These are phyloP conservation scores for Dromococcyx pavoninus DNA, from an alignment of 2,797 vertebrate genomes.

Conservation along the genomic window DNA sequence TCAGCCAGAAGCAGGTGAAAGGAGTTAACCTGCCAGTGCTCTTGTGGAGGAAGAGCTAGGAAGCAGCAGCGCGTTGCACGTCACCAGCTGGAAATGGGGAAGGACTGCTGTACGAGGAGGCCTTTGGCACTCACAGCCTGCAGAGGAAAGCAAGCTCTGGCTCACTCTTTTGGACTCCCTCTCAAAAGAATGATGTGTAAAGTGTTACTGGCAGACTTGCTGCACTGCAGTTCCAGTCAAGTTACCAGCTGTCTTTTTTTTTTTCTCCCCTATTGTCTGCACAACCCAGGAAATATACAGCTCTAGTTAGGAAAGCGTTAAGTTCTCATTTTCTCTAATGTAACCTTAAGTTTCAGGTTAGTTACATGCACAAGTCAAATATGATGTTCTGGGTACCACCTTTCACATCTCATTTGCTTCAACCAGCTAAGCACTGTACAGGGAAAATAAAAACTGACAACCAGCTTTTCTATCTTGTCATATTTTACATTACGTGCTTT, in stretches of 20 bases:
- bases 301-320: neutral
- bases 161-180: neutral
- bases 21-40: neutral
- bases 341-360: neutral
- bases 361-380: neutral
- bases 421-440: neutral
- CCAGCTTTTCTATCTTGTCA: neutral
- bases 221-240: slow-evolving; percentile 59
- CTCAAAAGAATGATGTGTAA: neutral
- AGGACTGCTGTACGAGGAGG: neutral
- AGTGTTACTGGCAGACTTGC: slow-evolving; percentile 38
- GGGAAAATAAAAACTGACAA: neutral
- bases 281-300: neutral
- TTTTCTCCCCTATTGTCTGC: neutral
- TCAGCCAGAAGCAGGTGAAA: neutral
- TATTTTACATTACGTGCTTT: neutral
- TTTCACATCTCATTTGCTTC: neutral
- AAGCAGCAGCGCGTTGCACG: neutral
- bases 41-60: neutral
- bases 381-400: accelerated
- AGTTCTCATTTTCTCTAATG: neutral
- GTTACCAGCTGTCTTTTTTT: neutral
- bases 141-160: neutral
- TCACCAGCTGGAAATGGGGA: neutral
- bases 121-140: neutral